phyloP scores from a whole-genome alignment of 2,113 vertebrate genomes.

The Telmatochromis bifrenatus region DNA sequence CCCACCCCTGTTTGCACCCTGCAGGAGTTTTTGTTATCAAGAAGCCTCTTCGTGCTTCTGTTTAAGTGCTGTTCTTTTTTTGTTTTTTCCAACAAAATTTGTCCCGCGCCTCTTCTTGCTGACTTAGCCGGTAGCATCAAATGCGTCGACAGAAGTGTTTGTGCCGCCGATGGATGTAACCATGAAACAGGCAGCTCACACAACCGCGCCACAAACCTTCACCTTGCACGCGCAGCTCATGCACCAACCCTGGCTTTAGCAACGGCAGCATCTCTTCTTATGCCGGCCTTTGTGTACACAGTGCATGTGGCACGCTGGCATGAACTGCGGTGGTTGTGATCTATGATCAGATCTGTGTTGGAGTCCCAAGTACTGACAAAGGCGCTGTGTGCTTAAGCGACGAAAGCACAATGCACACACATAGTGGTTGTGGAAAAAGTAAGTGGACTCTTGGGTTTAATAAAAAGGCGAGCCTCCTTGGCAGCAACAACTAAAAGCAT shows the following conservation, averaged over 20 bases:
- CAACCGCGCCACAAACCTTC: neutral
- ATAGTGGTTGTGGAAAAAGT: neutral
- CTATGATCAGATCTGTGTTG: neutral
- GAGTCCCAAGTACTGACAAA: neutral
- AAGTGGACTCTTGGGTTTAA: neutral
- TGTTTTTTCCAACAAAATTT: neutral
- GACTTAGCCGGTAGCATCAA: neutral
- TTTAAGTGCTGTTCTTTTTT: neutral
- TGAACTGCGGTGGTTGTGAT: neutral
- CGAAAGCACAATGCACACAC: neutral
- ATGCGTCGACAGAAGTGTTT: neutral
- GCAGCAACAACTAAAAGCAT: neutral
- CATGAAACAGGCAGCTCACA: neutral
- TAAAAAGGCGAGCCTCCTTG: neutral
- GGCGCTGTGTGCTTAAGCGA: neutral
- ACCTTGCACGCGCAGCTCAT: neutral
- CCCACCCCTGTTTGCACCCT: neutral
- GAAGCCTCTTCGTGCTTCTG: neutral
- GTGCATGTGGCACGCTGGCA: neutral
- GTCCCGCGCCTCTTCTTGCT: neutral
- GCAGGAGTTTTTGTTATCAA: constrained; percentile 28
- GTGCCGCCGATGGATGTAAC: neutral
- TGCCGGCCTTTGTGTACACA: neutral
- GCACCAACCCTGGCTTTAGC: neutral
- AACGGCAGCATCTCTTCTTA: neutral